Base-by-base conservation (phyloP, 2,797 vertebrate species). In the Simalia tracyae region DNA sequence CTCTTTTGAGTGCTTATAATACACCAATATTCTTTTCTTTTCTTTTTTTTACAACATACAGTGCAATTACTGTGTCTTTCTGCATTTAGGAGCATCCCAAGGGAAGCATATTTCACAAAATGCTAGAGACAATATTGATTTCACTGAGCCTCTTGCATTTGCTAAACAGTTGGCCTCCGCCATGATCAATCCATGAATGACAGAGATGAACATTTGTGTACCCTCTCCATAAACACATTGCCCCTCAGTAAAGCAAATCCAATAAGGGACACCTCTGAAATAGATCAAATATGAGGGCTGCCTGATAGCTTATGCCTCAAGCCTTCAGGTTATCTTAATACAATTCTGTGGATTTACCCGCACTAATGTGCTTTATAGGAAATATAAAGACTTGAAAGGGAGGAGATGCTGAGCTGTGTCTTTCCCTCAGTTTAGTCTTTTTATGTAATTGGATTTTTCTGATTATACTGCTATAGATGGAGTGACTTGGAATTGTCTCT, bases 111-210 rank as follows among this genome's bases (percentile, higher is more conserved):
- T 91, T 89, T 91, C 26, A 88, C 60, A 89, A 91, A 90, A 87
- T 19, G 72, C 84, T 56, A 60, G 88, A 91, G 87, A 94, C 84
- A 84, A 8, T 89, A 92, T 94, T 81, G 92, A 94, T 94, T 92
- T 89, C 84, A 24, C 84, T 24, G 54, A 92, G 61, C 68, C 68
- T 60, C 50, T 46, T 87, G 90, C 61, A 91, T 92, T 89, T 87
- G 89, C 90, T 89, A 92, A 92, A 89, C 92, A 64, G 84, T 91
- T 89, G 54, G 87, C 92, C 88, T 92, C 90, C 19, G 19, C 88
- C n/a, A 57, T 90, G 85, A 92, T 94, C 68, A 94, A 91, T 91
- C 90, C 88, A 93, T 81, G 50, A 93, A 94, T 87, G 88, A 89
- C 91, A 94, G 63, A 89, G 84, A 84, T 92, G 50, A 42, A 89